Evolutionary conservation across 1,140 invertebrate species (phyloP), one percentile per base, ranked within the genome.

Genomic region (Teleopsis dalmanni): DNA sequence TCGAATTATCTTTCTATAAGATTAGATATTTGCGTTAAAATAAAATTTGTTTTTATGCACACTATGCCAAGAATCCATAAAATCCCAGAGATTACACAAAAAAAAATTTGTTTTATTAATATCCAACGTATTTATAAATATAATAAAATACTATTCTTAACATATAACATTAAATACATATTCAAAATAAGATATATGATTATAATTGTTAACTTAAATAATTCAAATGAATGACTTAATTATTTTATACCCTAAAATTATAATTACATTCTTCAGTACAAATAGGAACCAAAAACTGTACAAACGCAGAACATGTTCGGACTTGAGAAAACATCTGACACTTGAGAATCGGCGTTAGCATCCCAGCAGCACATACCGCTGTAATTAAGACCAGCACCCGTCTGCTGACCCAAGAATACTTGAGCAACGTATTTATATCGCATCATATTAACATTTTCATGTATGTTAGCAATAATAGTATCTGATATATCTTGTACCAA

Each of bases 351-450:
- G 5, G 47, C 50, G 26, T 54, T 50, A 14, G 55, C 55, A 44
- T 57, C 55, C 55, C 55, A 57, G 10, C 52, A 45, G 23, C 55
- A 57, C 48, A 50, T 48, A 1, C 49, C 52, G 16, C 47, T 50
- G 38, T 54, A 54, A 23, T 50, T 36, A 43, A 40, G 48, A 21
- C 51, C 54, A 36, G 51, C 45, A 34, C 52, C 51, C 10, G 48
- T 21, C 25, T 57, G 55, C 35, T 54, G 52, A 0, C 47, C 51
- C 16, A 57, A 18, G 9, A 35, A 50, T 6, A 54, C 49, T 31
- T 56, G 55, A 11, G 54, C 55, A 43, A 57, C 47, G 23, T 57
- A 50, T 25, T 57, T 57, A 27, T 52, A 57, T 2, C 52, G 52
- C 11, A 37, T 46, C 49, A 57, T 57, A 16, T 46, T 18, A 8